phyloP scores from a whole-genome alignment of 2,888 invertebrate genomes.

The Drosophila rellima region DNA sequence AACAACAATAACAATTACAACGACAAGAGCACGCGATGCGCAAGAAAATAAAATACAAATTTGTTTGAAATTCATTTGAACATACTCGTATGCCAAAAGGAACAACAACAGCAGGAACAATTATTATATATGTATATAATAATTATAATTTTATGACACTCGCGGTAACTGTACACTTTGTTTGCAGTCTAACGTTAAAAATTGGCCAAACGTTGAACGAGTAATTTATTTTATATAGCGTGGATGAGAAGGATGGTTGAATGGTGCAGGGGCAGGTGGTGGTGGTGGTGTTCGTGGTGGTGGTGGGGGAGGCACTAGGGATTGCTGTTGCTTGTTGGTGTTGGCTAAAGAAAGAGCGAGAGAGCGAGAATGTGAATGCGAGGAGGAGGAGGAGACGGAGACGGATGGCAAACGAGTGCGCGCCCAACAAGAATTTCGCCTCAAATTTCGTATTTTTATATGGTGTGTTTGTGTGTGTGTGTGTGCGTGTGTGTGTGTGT shows the following conservation, averaged over 20 bases:
- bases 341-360: not conserved
- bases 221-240: slow-evolving; percentile 27
- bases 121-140: slow-evolving; percentile 19
- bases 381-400: too few relatives aligned
- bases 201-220: slow-evolving; percentile 54
- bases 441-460: slow-evolving; percentile 65
- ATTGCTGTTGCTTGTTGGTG: not conserved
- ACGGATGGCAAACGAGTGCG: not conserved
- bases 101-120: slow-evolving; percentile 5
- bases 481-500: slow-evolving; percentile 11
- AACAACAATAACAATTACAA: slow-evolving; percentile 2
- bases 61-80: slow-evolving; percentile 53
- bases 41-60: slow-evolving; percentile 27
- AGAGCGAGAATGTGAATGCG: not conserved
- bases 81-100: slow-evolving; percentile 10
- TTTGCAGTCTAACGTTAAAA: slow-evolving; percentile 55
- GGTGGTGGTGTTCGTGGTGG: too few relatives aligned
- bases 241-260: not conserved
- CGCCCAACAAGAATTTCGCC: slow-evolving; percentile 44
- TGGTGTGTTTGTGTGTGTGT: slow-evolving; percentile 25
- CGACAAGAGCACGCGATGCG: slow-evolving; percentile 4
- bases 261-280: not conserved
- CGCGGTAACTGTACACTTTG: slow-evolving; percentile 62
- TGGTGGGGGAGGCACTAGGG: not conserved
- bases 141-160: slow-evolving; percentile 32